Base-by-base conservation (phyloP, 2,888 invertebrate genomes). In the Coremacera marginata region DNA sequence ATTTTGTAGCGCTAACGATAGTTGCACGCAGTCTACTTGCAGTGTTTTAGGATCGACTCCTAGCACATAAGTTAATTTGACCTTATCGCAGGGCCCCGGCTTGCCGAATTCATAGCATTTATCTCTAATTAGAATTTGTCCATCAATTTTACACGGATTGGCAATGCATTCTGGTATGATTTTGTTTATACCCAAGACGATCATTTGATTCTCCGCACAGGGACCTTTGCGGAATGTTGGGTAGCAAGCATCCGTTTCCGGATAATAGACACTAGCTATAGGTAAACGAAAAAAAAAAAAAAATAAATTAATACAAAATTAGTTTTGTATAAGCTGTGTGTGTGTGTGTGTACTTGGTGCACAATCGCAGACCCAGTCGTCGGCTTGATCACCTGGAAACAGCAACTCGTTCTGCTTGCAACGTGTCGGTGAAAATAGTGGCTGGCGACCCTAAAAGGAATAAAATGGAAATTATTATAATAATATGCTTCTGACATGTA, bases 181-280 rank as follows among this genome's bases (percentile, higher is more conserved):
- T 16, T 91, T 87, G 52, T 90, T 88, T 60, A 84, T 80, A 11
- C 89, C 90, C 25, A 94, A 89, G 8, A 92, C 85, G 31, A 94
- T 88, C 83, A 93, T 92, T 75, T 93, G 84, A 0, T 90, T 89
- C 0, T 82, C 72, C 0, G 84, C 80, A 83, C 95, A 95, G 0
- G 94, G 94, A 0, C 94, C 95, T 84, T 90, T 91, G 55, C 90
- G 90, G 83, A 91, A 94, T 0, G 93, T 92, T 68, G 91, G 90
- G 89, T 92, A 92, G 82, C 95, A 95, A 8, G 88, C 88, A 81
- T 93, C 91, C 0, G 91, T 90, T 31, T 89, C 85, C 2, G 94
- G 92, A 83, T 94, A 91, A 84, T 92, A 94, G 86, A 81, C 90
- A 89, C 85, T 81, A 70, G 85, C 87, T 87, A 65, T 51, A 25